Percentiles rank a stretch among this genome's conserved stretches.
Evolutionary conservation across 2,888 invertebrate genomes (phyloP).

Genomic region (Venustoraphidia nigricollis): DNA sequence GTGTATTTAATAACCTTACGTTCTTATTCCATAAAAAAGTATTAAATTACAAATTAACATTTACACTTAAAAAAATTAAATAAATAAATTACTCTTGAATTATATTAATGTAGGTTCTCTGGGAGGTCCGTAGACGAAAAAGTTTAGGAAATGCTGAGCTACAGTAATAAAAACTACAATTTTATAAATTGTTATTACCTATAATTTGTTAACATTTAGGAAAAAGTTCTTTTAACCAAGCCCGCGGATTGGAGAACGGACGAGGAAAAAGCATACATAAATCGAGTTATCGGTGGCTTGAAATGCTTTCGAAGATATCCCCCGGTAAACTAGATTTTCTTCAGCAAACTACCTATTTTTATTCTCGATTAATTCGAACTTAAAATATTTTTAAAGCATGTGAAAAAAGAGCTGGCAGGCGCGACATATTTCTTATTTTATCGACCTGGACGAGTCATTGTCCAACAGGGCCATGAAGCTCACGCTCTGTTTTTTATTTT

Average conservation of each 20-base stretch:
- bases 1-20: too few species aligned
- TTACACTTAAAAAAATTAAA: too few species aligned
- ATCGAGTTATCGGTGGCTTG: constrained; percentile 38
- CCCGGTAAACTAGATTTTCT: constrained; percentile 26
- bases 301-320: constrained; percentile 46
- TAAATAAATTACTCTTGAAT: too few species aligned
- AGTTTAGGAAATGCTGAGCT: too few species aligned
- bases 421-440: constrained; percentile 45
- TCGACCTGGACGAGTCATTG: constrained; percentile 38
- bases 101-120: too few species aligned
- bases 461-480: constrained; percentile 43
- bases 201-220: constrained; percentile 22
- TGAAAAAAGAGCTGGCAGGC: constrained; percentile 42
- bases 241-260: constrained; percentile 35
- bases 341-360: not conserved
- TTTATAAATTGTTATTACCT: too few species aligned
- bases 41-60: too few species aligned
- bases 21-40: too few species aligned
- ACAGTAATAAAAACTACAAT: too few species aligned
- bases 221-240: constrained; percentile 43
- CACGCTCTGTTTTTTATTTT: constrained; percentile 47
- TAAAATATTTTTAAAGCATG: constrained; percentile 27
- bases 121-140: too few species aligned
- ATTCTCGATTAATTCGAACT: constrained; percentile 10
- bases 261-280: constrained; percentile 41